phyloP scores from a whole-genome alignment of 2,797 vertebrate species.

The Brotula barbata region DNA sequence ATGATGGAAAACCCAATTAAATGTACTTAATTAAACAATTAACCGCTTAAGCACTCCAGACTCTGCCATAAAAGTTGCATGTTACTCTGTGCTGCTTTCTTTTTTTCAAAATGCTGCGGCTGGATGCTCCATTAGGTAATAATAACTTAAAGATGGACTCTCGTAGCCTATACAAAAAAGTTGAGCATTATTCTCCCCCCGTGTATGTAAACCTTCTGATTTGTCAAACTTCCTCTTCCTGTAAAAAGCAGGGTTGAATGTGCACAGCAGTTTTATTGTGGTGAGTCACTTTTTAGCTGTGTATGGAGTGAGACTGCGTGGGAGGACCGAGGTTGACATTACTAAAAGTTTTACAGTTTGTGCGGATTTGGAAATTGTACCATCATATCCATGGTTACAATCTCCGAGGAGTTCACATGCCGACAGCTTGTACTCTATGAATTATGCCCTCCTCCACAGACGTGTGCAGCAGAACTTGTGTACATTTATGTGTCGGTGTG shows the following conservation, averaged over 20 bases:
- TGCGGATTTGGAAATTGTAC: slow-evolving; percentile 48
- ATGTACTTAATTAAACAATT: too few relatives aligned
- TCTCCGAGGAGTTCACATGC: slow-evolving; percentile 55
- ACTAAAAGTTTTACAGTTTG: slow-evolving; percentile 39
- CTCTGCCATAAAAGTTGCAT: too few relatives aligned
- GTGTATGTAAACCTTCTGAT: slow-evolving; percentile 16
- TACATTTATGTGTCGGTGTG: slow-evolving; percentile 3
- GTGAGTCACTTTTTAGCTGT: slow-evolving; percentile 26
- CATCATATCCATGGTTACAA: slow-evolving; percentile 60
- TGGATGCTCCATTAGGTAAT: too few relatives aligned
- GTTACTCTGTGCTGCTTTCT: too few relatives aligned
- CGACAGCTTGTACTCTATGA: slow-evolving; percentile 59
- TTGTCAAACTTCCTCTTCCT: slow-evolving; percentile 10
- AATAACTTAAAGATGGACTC: too few relatives aligned
- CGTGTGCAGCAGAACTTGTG: not conserved
- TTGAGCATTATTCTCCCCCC: slow-evolving; percentile 4
- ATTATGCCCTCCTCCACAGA: slow-evolving; percentile 58
- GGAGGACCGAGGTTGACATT: slow-evolving; percentile 46
- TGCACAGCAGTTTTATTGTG: slow-evolving; percentile 20
- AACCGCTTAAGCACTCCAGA: too few relatives aligned
- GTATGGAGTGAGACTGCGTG: slow-evolving; percentile 29
- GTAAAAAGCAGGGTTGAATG: slow-evolving; percentile 20
- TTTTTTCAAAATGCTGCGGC: too few relatives aligned
- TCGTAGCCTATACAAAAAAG: too few relatives aligned
- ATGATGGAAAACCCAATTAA: too few relatives aligned